Evolutionary conservation across 2,797 vertebrate species (phyloP), one percentile per base, ranked within the genome.

Genomic region (Oryzias dopingdopingensis): DNA sequence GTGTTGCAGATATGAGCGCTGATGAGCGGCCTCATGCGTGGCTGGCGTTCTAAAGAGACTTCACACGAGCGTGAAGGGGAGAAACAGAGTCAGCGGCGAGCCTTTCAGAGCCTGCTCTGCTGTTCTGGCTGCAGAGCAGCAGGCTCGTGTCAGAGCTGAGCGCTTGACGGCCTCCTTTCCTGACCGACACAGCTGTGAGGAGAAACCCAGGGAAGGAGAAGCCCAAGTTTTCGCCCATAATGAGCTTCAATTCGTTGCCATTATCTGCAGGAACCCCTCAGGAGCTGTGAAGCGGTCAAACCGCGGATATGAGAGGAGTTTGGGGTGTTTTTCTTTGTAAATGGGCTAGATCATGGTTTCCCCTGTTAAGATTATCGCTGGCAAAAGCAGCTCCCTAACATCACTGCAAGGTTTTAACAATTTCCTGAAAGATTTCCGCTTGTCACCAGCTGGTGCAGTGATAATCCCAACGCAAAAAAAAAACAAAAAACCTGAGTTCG

Each of bases 231-330:
- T 22, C 13, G 72, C 41, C 65, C 57, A 45, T 80, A 74, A 87
- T 84, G 71, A 82, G 56, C 78, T 67, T 40, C 60, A 79, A 72
- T 77, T 51, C 62, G 6, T 56, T 42, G 2, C 44, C 74, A 70
- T 84, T 87, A 73, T 84, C 79, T 59, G 67, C 71, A 80, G 72
- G 76, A 85, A 82, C 76, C 74, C 77, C 73, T 77, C 60, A 58
- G 70, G 72, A 82, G 64, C 67, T 49, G 72, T 37, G 52, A 77
- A 53, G 57, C 49, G 42, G 58, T 75, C 64, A 61, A 65, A 67
- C 53, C 18, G 61, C 52, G 48, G 73, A 77, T 72, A 57, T 63
- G 56, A 75, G 76, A 62, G 56, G 53, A 65, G 57, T n/a, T 53
- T 20, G 57, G 49, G 49, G 56, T 47, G 70, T 68, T 78, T 74